Evolutionary conservation across 2,113 vertebrate species (phyloP), one percentile per base, ranked within the genome.

Genomic region (Athene noctua): DNA sequence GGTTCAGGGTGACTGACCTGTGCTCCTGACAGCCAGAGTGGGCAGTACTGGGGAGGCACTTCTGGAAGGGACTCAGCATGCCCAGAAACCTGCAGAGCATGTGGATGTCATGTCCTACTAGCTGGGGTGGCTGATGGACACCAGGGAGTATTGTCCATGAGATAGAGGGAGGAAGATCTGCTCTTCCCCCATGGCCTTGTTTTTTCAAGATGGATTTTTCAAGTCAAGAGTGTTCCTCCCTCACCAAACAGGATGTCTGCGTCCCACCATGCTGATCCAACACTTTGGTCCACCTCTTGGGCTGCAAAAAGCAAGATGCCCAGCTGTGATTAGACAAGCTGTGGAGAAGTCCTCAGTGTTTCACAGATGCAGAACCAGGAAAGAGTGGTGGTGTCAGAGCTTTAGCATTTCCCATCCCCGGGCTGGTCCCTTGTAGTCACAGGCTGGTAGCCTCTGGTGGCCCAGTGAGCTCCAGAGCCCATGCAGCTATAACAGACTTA

Each of bases 41-140:
- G 25, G 40, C 25, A 71, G 21, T 13, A 34, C 11, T 25, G 86
- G 17, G 2, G 5, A 80, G 27, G 8, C 18, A 58, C 11, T 67
- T 78, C 34, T 84, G 46, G 6, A 32, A 72, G n/a, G 15, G 23
- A 19, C 14, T 36, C n/a, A 44, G 30, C 32, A 71, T 17, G 27
- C 8, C 40, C 13, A 7, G 36, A 83, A 44, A 46, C 8, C 30
- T 86, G 72, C 49, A 65, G 58, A 83, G 27, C 44, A 36, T 0
- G 1, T 70, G 57, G 74, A 52, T 1, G 0, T 20, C 16, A 0
- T 11, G 15, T 40, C 29, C 38, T 19, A 63, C 20, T 14, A 30
- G 13, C 16, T 88, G 16, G 8, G 7, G 32, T 74, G 54, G 74
- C 27, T 77, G 71, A 57, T 23, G 46, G 67, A 80, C 27, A 52